phyloP scores from a whole-genome alignment of 2,888 invertebrate species.

The Drosophila pseudotakahashii region DNA sequence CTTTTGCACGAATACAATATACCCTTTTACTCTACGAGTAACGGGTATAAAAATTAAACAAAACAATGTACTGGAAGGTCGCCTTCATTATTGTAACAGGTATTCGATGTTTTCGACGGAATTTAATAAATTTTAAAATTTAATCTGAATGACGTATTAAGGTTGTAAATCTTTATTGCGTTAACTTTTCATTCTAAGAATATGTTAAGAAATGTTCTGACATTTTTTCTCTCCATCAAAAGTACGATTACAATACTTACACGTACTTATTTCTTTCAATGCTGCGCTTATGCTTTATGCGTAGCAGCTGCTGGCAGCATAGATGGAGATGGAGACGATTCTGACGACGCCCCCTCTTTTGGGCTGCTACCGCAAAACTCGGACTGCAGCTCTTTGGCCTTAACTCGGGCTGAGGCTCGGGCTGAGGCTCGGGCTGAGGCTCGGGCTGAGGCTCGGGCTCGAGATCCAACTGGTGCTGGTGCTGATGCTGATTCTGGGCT shows the following conservation, averaged over 20 bases:
- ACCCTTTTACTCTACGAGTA: too few relatives aligned
- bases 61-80: too few relatives aligned
- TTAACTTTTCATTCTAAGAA: too few relatives aligned
- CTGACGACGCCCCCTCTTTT: slow-evolving; percentile 68
- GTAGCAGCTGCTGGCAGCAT: slow-evolving; percentile 69
- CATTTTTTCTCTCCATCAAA: background rate
- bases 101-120: too few relatives aligned
- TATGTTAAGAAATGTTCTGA: too few relatives aligned
- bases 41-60: too few relatives aligned
- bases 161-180: too few relatives aligned
- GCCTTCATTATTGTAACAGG: too few relatives aligned
- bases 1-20: too few relatives aligned
- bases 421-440: background rate
- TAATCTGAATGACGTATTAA: too few relatives aligned
- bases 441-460: background rate
- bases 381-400: slow-evolving; percentile 35
- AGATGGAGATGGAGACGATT: slow-evolving; percentile 50
- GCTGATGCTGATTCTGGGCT: slow-evolving; percentile 18
- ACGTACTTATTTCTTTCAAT: slow-evolving; percentile 11
- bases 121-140: too few relatives aligned
- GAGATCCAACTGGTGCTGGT: slow-evolving; percentile 21
- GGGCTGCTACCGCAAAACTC: slow-evolving; percentile 68
- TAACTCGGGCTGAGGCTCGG: slow-evolving; percentile 18
- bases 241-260: background rate
- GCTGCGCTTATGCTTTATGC: slow-evolving; percentile 65